Percentiles rank a stretch among this genome's conserved stretches.
Conservation (phyloP, 2,113 vertebrate species). For the Mohoua ochrocephala region DNA sequence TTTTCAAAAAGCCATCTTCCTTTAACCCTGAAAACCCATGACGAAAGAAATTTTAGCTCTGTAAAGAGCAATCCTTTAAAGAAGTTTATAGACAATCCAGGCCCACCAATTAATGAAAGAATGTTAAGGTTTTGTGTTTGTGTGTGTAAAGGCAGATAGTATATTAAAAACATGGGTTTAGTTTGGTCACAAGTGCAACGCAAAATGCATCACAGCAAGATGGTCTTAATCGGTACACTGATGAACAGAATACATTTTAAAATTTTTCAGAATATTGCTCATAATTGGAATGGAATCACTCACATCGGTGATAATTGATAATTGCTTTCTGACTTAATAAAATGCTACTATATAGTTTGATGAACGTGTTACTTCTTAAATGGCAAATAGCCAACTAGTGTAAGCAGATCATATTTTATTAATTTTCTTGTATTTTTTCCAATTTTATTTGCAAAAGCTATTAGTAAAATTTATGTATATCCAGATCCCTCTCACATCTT, state of each 20-base stretch:
- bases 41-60: neutral
- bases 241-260: neutral
- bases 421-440: neutral
- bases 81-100: neutral
- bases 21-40: neutral
- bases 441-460: neutral
- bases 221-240: neutral
- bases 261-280: neutral
- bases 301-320: neutral
- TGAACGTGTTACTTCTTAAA: neutral
- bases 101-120: neutral
- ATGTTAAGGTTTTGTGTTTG: fast-evolving
- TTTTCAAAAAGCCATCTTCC: neutral
- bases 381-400: neutral
- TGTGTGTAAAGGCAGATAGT: neutral
- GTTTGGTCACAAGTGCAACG: neutral
- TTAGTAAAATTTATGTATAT: neutral
- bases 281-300: neutral
- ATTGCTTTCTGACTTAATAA: neutral
- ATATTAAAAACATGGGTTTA: neutral
- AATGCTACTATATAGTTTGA: neutral
- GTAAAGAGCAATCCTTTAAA: neutral
- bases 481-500: neutral
- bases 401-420: neutral
- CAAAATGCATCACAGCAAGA: neutral